phyloP scores from a whole-genome alignment of 2,888 invertebrate genomes.

The Phyto melanocephala region DNA sequence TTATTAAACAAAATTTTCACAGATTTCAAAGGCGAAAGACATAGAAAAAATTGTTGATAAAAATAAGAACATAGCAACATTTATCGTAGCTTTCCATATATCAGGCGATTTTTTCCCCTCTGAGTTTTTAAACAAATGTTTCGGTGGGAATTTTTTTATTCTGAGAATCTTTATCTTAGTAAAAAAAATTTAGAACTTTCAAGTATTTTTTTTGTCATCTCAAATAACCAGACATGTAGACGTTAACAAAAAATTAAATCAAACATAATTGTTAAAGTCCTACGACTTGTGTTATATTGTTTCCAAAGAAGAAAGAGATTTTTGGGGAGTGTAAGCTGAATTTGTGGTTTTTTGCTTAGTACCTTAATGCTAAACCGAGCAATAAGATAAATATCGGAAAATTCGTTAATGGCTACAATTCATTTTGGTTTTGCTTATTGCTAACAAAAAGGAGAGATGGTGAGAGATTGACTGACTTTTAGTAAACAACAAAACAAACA shows the following conservation, averaged over 20 bases:
- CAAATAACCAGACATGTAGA: constrained; percentile 44
- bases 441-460: neutral
- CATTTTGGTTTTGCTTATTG: neutral
- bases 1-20: too few relatives aligned
- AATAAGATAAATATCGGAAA: constrained; percentile 57
- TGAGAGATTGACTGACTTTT: neutral
- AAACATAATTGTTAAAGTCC: constrained; percentile 53
- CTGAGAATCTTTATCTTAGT: too few relatives aligned
- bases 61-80: too few relatives aligned
- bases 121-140: too few relatives aligned
- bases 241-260: constrained; percentile 52
- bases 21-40: too few relatives aligned
- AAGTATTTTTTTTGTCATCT: constrained; percentile 11
- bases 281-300: neutral
- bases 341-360: constrained; percentile 33
- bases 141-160: too few relatives aligned
- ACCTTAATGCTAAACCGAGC: constrained; percentile 30
- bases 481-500: neutral
- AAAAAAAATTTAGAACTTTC: constrained; percentile 6
- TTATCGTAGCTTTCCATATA: too few relatives aligned
- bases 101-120: too few relatives aligned
- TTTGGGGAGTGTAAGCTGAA: neutral
- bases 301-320: neutral
- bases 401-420: constrained; percentile 44
- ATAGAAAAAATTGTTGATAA: too few relatives aligned